Evolutionary conservation across 2,888 invertebrate genomes (phyloP).

Genomic region (Himalopsyche kuldschensis): DNA sequence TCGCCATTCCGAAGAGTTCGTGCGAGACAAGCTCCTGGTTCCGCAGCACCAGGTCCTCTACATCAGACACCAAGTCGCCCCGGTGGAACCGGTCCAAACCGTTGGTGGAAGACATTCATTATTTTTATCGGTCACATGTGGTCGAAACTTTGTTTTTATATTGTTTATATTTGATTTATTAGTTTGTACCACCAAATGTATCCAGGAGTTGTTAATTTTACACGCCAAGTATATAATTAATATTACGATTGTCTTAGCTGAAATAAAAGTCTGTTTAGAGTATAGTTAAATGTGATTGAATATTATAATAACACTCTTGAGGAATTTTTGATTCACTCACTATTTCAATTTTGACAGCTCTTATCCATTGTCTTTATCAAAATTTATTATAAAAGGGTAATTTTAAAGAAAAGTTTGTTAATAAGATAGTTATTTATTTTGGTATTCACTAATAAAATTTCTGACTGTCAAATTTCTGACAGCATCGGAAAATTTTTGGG

Average conservation of each 20-base stretch:
- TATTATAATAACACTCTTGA: background rate
- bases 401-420: background rate
- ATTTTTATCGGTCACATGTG: background rate
- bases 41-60: slow-evolving; percentile 34
- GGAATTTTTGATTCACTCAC: background rate
- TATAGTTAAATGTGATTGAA: background rate
- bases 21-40: slow-evolving; percentile 8
- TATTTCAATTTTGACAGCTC: background rate
- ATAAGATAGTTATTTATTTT: background rate
- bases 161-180: too few relatives aligned
- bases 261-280: background rate
- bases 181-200: too few relatives aligned
- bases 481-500: background rate
- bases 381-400: background rate
- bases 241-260: background rate
- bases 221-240: background rate
- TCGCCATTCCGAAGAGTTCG: slow-evolving; percentile 22
- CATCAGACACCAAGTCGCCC: background rate
- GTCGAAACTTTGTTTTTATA: background rate
- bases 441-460: background rate
- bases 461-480: background rate
- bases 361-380: background rate
- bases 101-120: slow-evolving; percentile 18
- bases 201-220: background rate
- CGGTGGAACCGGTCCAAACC: background rate